Conservation (phyloP, 2,888 invertebrate genomes). For the Cheilosia grossa region DNA sequence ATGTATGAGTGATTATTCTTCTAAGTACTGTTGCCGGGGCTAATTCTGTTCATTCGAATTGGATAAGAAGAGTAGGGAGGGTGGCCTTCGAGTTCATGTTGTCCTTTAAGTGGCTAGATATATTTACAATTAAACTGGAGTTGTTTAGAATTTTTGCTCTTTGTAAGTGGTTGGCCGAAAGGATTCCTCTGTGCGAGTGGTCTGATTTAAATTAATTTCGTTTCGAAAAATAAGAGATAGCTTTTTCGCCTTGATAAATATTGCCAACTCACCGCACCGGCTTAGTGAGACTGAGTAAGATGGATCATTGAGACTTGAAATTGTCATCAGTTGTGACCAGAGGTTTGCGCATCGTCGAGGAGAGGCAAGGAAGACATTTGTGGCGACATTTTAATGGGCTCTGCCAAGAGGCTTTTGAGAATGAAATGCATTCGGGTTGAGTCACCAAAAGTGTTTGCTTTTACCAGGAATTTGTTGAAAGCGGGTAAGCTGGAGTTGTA, state of each 20-base stretch:
- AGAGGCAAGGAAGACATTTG: too few species aligned
- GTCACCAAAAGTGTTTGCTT: too few species aligned
- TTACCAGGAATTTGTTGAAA: too few species aligned
- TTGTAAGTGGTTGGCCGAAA: conserved; percentile 1
- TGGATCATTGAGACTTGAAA: too few species aligned
- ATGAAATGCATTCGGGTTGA: too few species aligned
- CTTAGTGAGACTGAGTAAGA: too few species aligned
- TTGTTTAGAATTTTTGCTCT: neutral
- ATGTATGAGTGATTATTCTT: conserved; percentile 61
- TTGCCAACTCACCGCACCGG: too few species aligned
- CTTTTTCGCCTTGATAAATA: neutral
- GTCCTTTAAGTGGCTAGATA: conserved; percentile 36
- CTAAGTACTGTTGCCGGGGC: conserved; percentile 31
- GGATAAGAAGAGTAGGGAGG: neutral
- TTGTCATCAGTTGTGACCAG: too few species aligned
- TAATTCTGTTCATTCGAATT: conserved; percentile 33
- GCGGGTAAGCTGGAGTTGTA: too few species aligned
- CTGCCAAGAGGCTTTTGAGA: too few species aligned
- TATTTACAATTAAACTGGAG: conserved; percentile 37
- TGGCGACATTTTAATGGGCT: too few species aligned
- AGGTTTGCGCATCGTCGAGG: too few species aligned
- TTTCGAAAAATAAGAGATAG: neutral
- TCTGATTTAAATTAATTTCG: conserved; percentile 1
- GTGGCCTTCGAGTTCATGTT: neutral
- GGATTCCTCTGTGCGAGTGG: conserved; percentile 15